Conservation (phyloP, 1,140 invertebrate genomes). For the Tetragonula clypearis region DNA sequence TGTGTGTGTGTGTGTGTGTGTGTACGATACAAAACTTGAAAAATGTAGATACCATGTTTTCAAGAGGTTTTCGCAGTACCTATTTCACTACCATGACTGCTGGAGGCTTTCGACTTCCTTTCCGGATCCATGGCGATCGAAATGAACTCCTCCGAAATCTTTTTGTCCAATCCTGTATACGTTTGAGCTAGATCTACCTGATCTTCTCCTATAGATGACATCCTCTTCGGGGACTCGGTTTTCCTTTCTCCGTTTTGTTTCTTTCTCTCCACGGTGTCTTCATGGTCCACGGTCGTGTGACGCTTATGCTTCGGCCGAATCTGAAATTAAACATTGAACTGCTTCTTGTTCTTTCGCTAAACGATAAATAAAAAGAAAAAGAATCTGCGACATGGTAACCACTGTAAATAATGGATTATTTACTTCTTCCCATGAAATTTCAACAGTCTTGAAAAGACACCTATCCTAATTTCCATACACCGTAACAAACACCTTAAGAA, state of each 20-base stretch:
- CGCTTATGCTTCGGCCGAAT: constrained; percentile 70
- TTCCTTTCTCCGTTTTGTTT: constrained; percentile 67
- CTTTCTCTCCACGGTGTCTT: constrained; percentile 66
- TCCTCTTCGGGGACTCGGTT: constrained; percentile 68
- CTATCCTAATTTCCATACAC: background rate
- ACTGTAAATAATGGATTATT: too few species aligned
- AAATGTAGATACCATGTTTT: background rate
- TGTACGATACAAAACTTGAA: background rate
- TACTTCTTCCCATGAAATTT: background rate
- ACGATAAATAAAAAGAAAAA: too few species aligned
- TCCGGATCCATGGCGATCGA: constrained; percentile 82
- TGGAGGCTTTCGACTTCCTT: constrained; percentile 77
- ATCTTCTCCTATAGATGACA: constrained; percentile 75
- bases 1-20: too few species aligned
- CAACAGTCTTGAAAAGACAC: background rate
- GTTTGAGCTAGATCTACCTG: constrained; percentile 81
- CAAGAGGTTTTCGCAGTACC: constrained; percentile 59
- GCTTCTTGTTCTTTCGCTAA: background rate
- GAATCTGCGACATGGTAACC: too few species aligned
- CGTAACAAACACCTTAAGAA: background rate
- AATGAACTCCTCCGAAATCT: constrained; percentile 84
- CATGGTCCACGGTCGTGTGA: constrained; percentile 65
- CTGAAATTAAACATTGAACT: constrained; percentile 22
- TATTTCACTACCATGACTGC: constrained; percentile 77
- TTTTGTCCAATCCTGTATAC: constrained; percentile 84